Percentiles rank a stretch among this genome's conserved stretches.
Conservation (phyloP, 2,888 invertebrate species). For the Alcis repandata region DNA sequence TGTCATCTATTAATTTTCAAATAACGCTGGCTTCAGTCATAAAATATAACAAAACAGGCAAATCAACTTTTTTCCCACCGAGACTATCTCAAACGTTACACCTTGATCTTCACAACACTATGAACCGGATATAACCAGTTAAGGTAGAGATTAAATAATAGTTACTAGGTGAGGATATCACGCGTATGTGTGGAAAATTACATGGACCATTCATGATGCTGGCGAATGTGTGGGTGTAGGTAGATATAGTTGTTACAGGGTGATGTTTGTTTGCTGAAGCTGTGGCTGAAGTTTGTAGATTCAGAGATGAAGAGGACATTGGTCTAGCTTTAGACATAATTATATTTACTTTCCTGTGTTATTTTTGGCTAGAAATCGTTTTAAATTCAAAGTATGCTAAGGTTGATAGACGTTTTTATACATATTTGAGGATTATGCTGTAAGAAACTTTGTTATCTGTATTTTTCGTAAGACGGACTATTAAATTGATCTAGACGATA, state of each 20-base stretch:
- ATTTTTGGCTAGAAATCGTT: no score
- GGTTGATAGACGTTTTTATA: no score
- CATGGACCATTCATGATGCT: conserved; percentile 18
- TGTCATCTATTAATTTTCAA: no score
- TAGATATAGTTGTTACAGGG: not conserved
- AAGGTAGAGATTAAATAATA: conserved; percentile 7
- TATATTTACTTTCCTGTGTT: no score
- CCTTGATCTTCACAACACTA: conserved; percentile 26
- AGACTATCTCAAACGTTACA: not conserved
- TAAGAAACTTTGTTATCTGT: no score
- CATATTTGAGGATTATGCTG: no score
- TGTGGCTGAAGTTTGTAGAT: not conserved
- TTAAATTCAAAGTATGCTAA: no score
- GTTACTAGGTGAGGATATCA: conserved; percentile 8
- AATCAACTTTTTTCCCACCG: conserved; percentile 10
- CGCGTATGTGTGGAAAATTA: conserved; percentile 21
- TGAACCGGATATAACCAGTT: conserved; percentile 21
- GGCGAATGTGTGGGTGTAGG: not conserved
- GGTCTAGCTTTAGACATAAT: no score
- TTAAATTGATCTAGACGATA: no score
- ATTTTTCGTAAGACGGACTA: no score
- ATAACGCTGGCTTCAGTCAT: no score
- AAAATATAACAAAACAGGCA: not conserved
- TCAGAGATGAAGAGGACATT: not conserved
- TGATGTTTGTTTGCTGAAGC: not conserved